Evolutionary conservation across 2,888 invertebrate genomes (phyloP).

Genomic region (Cheilosia variabilis): DNA sequence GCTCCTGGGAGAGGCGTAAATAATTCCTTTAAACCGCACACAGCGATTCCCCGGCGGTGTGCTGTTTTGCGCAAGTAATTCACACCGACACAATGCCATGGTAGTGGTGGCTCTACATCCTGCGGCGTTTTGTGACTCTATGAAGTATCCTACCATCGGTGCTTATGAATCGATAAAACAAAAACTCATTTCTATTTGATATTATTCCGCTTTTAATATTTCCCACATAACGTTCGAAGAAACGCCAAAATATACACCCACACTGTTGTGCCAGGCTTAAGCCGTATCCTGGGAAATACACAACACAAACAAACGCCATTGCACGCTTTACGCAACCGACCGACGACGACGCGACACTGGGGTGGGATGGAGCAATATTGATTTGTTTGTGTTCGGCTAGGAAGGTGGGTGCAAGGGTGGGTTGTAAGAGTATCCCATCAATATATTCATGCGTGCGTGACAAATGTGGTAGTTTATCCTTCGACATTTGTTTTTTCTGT

Average conservation of each 20-base stretch:
- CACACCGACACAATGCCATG: conserved; percentile 17
- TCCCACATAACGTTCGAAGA: not conserved
- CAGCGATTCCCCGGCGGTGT: conserved; percentile 5
- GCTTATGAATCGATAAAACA: conserved; percentile 70
- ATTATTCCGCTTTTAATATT: conserved; percentile 30
- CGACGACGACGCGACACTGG: not conserved
- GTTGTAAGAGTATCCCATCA: conserved; percentile 42
- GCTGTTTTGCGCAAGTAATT: conserved; percentile 33
- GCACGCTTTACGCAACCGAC: not conserved
- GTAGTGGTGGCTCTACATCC: conserved; percentile 33
- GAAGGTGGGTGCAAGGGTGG: conserved; percentile 8
- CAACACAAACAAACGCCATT: conserved; percentile 10
- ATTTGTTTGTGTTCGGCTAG: conserved; percentile 21
- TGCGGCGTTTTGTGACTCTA: conserved; percentile 22
- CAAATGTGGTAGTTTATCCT: conserved; percentile 62
- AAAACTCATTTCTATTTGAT: conserved; percentile 63
- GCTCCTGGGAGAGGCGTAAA: conserved; percentile 46
- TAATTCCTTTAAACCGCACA: conserved; percentile 45
- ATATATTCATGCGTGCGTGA: conserved; percentile 69
- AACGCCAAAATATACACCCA: not conserved
- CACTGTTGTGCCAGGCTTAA: not conserved
- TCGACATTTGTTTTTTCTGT: conserved; percentile 45
- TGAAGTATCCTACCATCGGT: conserved; percentile 1
- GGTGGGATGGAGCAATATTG: conserved; percentile 16
- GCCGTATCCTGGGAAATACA: conserved; percentile 33